A percentile compares a stretch with the other conserved stretches of the same genome.
Evolutionary conservation across 2,797 vertebrate species (phyloP).

Genomic region (Meriones psammophilus): DNA sequence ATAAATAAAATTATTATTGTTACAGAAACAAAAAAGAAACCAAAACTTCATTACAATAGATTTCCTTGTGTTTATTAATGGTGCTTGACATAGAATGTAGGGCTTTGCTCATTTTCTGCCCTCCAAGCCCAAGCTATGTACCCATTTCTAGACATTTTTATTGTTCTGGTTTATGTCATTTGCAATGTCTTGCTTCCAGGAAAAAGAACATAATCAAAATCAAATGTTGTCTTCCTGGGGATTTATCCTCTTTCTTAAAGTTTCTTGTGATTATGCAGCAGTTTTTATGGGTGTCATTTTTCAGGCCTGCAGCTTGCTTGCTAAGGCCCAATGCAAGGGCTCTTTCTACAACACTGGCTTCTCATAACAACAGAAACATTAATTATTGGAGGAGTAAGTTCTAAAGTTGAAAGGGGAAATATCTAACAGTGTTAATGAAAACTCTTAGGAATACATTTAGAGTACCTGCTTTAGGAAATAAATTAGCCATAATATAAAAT

Average conservation of each 20-base stretch:
- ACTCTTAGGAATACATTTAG: not conserved
- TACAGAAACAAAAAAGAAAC: too few species aligned
- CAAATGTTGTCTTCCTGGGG: not conserved
- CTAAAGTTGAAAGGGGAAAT: not conserved
- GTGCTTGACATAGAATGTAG: rapidly evolving
- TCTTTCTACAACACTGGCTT: not conserved
- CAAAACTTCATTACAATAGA: not conserved
- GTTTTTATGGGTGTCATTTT: not conserved
- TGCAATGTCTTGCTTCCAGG: not conserved
- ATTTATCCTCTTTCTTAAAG: not conserved
- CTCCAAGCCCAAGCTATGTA: rapidly evolving
- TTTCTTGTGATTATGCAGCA: not conserved
- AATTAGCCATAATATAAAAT: not conserved
- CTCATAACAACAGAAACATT: not conserved
- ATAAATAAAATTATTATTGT: too few species aligned
- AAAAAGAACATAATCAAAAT: not conserved
- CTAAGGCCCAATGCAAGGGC: not conserved
- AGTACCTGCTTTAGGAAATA: not conserved
- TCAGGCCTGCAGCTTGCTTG: not conserved
- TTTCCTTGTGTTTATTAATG: not conserved
- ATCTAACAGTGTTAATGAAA: not conserved
- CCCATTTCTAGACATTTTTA: not conserved
- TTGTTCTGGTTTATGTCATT: not conserved
- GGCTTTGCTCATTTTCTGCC: rapidly evolving
- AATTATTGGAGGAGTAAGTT: not conserved